Conservation (phyloP, 30 jellyfish, hydroid and myxozoan genomes). For the Aurelia sp. region DNA sequence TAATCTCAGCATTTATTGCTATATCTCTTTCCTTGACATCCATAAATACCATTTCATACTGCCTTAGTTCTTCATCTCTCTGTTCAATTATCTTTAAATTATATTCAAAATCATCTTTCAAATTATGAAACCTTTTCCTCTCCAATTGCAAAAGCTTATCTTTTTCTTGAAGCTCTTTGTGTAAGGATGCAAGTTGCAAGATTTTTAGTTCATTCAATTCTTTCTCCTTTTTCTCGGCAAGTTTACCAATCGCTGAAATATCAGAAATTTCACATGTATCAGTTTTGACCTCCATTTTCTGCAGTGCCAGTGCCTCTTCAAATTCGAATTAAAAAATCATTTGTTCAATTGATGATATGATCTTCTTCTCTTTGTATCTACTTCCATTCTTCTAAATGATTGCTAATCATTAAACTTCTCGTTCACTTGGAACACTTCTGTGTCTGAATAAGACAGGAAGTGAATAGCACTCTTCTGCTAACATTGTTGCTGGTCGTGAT, state of each 20-base stretch:
- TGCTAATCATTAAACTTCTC: no score
- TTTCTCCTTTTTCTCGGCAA: conserved; percentile 72
- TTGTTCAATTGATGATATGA: no score
- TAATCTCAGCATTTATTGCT: conserved; percentile 50
- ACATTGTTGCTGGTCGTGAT: no score
- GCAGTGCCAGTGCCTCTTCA: no score
- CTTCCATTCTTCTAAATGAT: no score
- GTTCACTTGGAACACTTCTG: no score
- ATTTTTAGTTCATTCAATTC: conserved; percentile 67
- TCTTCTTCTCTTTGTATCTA: no score
- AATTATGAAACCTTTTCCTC: conserved; percentile 55
- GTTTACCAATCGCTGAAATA: conserved; percentile 32
- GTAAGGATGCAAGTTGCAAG: conserved; percentile 48
- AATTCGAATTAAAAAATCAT: no score
- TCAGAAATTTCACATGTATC: background rate
- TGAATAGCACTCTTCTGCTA: no score
- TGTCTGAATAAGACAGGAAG: no score
- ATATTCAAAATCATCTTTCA: conserved; percentile 81
- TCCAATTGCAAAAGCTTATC: conserved; percentile 67
- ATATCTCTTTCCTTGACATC: conserved; percentile 50
- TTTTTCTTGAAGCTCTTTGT: conserved; percentile 66
- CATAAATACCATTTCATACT: conserved; percentile 52
- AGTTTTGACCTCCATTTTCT: no score
- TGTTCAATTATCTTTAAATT: conserved; percentile 70
- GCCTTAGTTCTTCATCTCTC: conserved; percentile 80